Conservation (phyloP, 2,797 vertebrate species). For the Chanos chanos region DNA sequence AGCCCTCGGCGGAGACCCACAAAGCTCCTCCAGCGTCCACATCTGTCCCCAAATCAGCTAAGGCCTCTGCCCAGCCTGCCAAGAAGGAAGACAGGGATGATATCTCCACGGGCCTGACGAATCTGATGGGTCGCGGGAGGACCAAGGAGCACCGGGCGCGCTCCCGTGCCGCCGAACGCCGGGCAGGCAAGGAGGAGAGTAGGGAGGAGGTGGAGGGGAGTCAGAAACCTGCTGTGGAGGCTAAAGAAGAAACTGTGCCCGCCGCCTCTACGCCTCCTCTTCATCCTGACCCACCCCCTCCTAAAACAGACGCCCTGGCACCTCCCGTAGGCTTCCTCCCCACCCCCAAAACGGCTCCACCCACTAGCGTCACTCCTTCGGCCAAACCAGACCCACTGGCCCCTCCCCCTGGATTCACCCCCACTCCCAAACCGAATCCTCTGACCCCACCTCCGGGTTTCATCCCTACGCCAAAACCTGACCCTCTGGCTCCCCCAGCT, state of each 20-base stretch:
- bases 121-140: slow-evolving; percentile 84
- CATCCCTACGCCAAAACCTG: slow-evolving; percentile 36
- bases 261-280: slow-evolving; percentile 45
- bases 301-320: slow-evolving; percentile 8
- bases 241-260: slow-evolving; percentile 33
- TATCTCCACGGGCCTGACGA: slow-evolving; percentile 82
- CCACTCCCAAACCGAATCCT: slow-evolving; percentile 28
- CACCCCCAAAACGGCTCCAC: slow-evolving; percentile 49
- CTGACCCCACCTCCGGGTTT: slow-evolving; percentile 49
- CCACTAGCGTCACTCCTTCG: slow-evolving; percentile 58
- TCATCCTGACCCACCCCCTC: slow-evolving; percentile 37
- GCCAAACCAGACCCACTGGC: slow-evolving; percentile 52
- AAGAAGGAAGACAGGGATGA: slow-evolving; percentile 74
- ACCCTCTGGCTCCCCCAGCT: slow-evolving; percentile 46
- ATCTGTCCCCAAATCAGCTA: slow-evolving; percentile 47
- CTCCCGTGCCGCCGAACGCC: slow-evolving; percentile 68
- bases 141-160: slow-evolving; percentile 84
- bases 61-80: background rate
- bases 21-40: slow-evolving; percentile 46
- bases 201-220: slow-evolving; percentile 29
- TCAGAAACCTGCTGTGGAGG: slow-evolving; percentile 29
- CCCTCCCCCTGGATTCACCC: slow-evolving; percentile 42
- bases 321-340: background rate
- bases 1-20: slow-evolving; percentile 45
- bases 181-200: slow-evolving; percentile 52